Evolutionary conservation across 1,140 invertebrate species (phyloP).

Genomic region (Calliopsis andreniformis): DNA sequence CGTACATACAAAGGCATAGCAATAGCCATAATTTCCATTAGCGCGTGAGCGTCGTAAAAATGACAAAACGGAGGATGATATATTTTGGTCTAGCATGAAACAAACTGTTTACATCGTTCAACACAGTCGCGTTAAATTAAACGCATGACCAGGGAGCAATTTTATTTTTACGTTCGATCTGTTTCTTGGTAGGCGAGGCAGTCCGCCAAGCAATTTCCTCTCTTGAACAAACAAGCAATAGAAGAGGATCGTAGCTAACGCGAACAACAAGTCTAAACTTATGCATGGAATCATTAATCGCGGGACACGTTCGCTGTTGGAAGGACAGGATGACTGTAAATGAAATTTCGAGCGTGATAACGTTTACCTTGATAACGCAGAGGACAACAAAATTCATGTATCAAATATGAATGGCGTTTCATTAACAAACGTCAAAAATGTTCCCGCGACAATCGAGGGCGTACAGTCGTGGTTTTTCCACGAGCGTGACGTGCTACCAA

Average conservation of each 20-base stretch:
- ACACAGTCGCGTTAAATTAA: neutral
- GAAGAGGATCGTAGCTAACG: neutral
- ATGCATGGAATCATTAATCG: neutral
- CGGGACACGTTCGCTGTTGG: neutral
- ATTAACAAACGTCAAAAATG: neutral
- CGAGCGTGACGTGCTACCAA: no score
- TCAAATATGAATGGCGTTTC: no score
- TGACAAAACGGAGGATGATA: neutral
- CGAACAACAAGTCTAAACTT: neutral
- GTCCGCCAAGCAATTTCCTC: neutral
- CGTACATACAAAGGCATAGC: neutral
- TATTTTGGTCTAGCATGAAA: neutral
- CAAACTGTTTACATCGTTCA: neutral
- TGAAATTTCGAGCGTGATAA: neutral
- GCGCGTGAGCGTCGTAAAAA: neutral
- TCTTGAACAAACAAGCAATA: conserved; percentile 12
- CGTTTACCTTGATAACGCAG: no score
- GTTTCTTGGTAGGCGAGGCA: neutral
- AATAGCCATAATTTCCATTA: neutral
- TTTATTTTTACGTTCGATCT: conserved; percentile 5
- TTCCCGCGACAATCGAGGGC: no score
- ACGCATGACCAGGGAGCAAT: neutral
- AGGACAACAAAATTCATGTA: neutral
- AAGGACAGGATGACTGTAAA: no score
- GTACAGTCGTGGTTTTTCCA: no score